Evolutionary conservation across 2,797 vertebrate genomes (phyloP).

Genomic region (Buphagus erythrorhynchus): DNA sequence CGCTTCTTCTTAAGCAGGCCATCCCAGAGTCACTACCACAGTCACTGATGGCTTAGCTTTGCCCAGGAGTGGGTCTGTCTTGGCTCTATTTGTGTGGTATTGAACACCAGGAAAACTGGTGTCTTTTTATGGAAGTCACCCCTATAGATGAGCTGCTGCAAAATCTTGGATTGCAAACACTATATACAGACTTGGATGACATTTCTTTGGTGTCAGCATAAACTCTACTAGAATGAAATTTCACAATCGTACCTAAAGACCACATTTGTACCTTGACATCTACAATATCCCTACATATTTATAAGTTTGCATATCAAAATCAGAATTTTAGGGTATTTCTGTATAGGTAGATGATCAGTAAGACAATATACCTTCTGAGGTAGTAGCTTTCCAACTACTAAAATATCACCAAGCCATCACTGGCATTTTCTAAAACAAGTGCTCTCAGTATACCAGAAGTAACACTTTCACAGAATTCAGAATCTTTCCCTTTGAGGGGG

Average conservation of each 20-base stretch:
- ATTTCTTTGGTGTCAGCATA: not conserved
- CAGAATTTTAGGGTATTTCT: not conserved
- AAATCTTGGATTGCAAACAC: not conserved
- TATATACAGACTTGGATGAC: not conserved
- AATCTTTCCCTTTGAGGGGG: not conserved
- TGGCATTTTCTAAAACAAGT: not conserved
- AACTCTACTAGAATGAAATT: not conserved
- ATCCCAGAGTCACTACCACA: not conserved
- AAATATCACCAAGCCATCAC: not conserved
- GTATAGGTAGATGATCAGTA: not conserved
- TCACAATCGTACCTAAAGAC: rapidly evolving
- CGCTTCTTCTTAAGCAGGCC: not conserved
- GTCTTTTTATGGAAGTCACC: not conserved
- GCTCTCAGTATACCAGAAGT: not conserved
- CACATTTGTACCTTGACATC: not conserved
- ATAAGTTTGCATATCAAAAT: not conserved
- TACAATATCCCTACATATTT: not conserved
- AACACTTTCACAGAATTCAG: not conserved
- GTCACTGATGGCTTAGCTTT: rapidly evolving
- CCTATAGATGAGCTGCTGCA: not conserved
- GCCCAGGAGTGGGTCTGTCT: not conserved
- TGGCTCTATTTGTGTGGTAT: not conserved
- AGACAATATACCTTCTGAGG: not conserved
- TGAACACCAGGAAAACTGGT: not conserved
- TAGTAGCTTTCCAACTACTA: not conserved